These are phyloP conservation scores for Mobula hypostoma DNA, from an alignment of 2,113 vertebrate species.

Conservation along the genomic window DNA sequence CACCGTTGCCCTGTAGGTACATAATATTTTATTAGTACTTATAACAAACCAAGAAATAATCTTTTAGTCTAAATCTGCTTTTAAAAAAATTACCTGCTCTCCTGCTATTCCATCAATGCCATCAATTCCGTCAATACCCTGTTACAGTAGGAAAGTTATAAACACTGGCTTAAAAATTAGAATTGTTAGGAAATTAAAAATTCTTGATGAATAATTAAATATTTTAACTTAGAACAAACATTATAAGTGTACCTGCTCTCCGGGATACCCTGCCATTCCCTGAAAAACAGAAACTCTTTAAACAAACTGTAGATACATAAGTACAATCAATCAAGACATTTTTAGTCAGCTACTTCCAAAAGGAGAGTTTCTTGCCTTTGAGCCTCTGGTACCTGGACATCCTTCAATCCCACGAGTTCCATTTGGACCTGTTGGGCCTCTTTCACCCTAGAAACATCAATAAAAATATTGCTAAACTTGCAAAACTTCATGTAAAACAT, in stretches of 20 bases:
- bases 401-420: conserved; percentile 67
- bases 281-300: conserved; percentile 44
- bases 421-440: conserved; percentile 58
- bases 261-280: conserved; percentile 64
- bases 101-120: conserved; percentile 67
- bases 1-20: conserved; percentile 57
- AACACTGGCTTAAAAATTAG: not conserved
- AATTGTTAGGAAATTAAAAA: not conserved
- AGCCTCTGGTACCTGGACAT: conserved; percentile 63
- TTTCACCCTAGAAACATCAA: conserved; percentile 61
- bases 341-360: not conserved
- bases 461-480: not conserved
- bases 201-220: not conserved
- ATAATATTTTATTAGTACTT: not conserved
- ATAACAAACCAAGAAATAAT: not conserved
- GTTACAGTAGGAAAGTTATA: conserved; percentile 9
- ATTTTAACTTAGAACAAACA: not conserved
- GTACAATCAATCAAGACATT: not conserved
- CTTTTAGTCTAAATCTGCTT: not conserved
- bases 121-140: conserved; percentile 67
- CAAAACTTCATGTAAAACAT: not conserved
- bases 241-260: conserved; percentile 59
- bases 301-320: no score
- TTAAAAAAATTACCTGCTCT: conserved; percentile 61
- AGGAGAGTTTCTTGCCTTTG: conserved; percentile 54